Conservation (phyloP, 2,113 vertebrate species). For the Corapipo altera region DNA sequence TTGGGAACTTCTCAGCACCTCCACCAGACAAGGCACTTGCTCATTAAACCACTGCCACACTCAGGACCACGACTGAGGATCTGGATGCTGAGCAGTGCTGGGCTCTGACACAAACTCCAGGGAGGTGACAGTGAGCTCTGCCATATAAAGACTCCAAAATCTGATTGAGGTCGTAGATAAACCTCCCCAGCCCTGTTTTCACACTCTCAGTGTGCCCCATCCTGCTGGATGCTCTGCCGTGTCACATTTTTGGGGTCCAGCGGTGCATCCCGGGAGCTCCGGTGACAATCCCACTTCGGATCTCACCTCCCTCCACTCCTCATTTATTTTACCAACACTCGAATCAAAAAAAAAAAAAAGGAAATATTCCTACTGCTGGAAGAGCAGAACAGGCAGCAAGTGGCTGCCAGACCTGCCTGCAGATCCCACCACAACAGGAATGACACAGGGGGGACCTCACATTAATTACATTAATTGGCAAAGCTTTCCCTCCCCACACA, state of each 20-base stretch:
- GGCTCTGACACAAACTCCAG: background rate
- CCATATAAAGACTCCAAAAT: background rate
- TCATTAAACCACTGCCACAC: background rate
- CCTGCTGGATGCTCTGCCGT: fast-evolving
- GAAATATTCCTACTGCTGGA: background rate
- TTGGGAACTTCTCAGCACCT: background rate
- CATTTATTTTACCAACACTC: background rate
- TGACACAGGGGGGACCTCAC: background rate
- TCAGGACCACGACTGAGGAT: fast-evolving
- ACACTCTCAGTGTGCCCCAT: fast-evolving
- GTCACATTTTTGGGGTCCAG: fast-evolving
- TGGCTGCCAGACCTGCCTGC: background rate
- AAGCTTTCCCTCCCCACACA: background rate
- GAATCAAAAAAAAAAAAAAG: too few relatives aligned
- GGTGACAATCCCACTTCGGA: background rate
- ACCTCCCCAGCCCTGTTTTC: background rate
- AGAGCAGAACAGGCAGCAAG: background rate
- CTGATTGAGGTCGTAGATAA: background rate
- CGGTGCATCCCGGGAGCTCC: background rate
- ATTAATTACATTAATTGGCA: background rate
- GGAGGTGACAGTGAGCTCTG: background rate
- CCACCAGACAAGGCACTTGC: background rate
- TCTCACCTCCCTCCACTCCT: background rate
- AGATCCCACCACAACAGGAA: background rate
- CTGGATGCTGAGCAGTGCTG: background rate